These are phyloP conservation scores for Axinella damicornis DNA, from an alignment of 37 sponge, comb jelly and placozoan genomes.

Conservation along the genomic window DNA sequence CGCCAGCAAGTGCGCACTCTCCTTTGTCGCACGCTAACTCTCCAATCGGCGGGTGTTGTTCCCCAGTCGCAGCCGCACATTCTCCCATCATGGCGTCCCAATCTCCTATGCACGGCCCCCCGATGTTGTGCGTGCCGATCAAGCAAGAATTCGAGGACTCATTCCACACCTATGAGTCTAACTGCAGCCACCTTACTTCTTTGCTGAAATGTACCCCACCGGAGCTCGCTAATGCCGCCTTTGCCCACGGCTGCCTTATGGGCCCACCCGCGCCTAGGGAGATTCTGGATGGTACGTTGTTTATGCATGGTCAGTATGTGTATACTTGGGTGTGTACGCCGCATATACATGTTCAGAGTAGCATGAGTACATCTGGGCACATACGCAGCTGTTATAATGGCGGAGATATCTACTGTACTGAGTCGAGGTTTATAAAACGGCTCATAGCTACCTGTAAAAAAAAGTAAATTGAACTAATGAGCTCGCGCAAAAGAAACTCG, in stretches of 20 bases:
- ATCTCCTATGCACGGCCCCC: slow-evolving; percentile 20
- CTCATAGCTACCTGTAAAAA: too few relatives aligned
- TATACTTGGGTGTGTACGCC: neutral
- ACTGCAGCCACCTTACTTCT: slow-evolving; percentile 11
- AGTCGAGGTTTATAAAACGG: too few relatives aligned
- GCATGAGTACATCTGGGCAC: too few relatives aligned
- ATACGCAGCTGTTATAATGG: too few relatives aligned
- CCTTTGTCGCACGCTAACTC: slow-evolving; percentile 50
- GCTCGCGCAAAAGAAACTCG: too few relatives aligned
- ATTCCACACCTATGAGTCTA: neutral
- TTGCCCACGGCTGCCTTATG: slow-evolving; percentile 9
- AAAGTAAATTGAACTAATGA: too few relatives aligned
- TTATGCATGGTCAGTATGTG: neutral
- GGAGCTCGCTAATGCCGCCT: neutral
- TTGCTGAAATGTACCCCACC: slow-evolving; percentile 3
- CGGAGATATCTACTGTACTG: too few relatives aligned
- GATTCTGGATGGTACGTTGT: slow-evolving; percentile 55
- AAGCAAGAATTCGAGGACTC: slow-evolving; percentile 44
- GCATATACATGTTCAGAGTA: neutral
- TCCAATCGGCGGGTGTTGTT: slow-evolving; percentile 28
- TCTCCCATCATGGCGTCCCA: slow-evolving; percentile 49
- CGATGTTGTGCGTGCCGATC: neutral
- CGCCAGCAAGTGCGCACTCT: slow-evolving; percentile 44
- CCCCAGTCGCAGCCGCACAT: slow-evolving; percentile 26
- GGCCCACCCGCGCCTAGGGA: slow-evolving; percentile 36